Conservation (phyloP, 2,888 invertebrate species). For the Nesidiocoris tenuis region DNA sequence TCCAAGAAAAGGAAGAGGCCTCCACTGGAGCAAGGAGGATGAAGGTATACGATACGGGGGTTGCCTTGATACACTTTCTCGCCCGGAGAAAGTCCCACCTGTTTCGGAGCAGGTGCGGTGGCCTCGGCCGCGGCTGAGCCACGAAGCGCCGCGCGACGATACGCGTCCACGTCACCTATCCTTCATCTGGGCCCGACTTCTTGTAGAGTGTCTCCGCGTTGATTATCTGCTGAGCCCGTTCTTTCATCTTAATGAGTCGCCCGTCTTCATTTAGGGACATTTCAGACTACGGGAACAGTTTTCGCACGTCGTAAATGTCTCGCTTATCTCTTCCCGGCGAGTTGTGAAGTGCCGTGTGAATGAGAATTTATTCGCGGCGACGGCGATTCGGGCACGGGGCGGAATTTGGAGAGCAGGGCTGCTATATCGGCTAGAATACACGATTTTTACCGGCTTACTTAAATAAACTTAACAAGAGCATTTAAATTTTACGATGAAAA, state of each 20-base stretch:
- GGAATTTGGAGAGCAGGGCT: no score
- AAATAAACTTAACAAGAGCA: no score
- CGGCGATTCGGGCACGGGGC: no score
- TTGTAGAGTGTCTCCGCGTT: background rate
- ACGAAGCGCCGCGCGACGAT: background rate
- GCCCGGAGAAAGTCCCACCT: constrained; percentile 39
- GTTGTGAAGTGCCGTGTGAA: no score
- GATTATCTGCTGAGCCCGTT: background rate
- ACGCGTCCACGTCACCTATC: background rate
- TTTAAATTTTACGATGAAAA: no score
- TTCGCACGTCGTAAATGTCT: no score
- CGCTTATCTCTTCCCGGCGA: no score
- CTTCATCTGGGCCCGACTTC: no score
- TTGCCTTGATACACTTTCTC: constrained; percentile 39
- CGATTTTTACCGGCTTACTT: no score
- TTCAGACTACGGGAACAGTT: no score
- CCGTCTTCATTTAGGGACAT: background rate
- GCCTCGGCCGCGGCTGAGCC: background rate
- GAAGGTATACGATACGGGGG: constrained; percentile 32
- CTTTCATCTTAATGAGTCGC: background rate
- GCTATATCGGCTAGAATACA: no score
- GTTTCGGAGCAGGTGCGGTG: constrained; percentile 37
- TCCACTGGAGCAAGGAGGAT: constrained; percentile 36
- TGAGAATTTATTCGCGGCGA: no score
- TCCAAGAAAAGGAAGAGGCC: background rate